Conservation (phyloP, 2,113 vertebrate genomes). For the Chionodraco myersi region DNA sequence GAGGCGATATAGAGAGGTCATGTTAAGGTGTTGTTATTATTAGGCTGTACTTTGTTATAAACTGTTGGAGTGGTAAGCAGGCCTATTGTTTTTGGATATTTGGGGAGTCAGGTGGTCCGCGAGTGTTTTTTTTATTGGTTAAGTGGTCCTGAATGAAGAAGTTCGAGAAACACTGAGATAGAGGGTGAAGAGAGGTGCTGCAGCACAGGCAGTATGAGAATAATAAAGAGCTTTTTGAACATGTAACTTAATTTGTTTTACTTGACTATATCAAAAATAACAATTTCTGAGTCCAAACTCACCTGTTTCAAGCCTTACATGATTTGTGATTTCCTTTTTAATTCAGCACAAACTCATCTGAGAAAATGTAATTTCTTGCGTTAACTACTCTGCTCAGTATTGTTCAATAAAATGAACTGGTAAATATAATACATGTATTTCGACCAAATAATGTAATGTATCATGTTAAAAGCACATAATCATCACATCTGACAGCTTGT, state of each 20-base stretch:
- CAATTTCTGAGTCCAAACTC: not conserved
- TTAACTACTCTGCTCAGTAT: not conserved
- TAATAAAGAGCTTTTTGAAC: too few species aligned
- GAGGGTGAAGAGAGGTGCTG: too few species aligned
- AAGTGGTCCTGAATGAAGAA: too few species aligned
- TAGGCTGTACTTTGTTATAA: too few species aligned
- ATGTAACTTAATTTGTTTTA: not conserved
- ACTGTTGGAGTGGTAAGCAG: too few species aligned
- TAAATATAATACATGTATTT: not conserved
- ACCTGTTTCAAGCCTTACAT: not conserved
- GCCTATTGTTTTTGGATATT: too few species aligned
- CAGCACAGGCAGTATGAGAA: too few species aligned
- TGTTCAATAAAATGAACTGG: not conserved
- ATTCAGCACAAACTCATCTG: not conserved
- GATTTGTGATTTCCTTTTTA: not conserved
- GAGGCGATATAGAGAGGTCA: too few species aligned
- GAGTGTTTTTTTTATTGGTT: too few species aligned
- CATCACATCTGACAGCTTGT: not conserved
- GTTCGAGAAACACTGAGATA: too few species aligned
- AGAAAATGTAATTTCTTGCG: not conserved
- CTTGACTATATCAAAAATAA: not conserved
- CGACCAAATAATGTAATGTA: not conserved
- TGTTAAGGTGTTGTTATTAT: too few species aligned
- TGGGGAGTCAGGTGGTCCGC: too few species aligned
- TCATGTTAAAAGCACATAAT: not conserved